A percentile compares a stretch with the other conserved stretches of the same genome.
phyloP scores from a whole-genome alignment of 2,113 vertebrate genomes.

The Datnioides undecimradiatus region DNA sequence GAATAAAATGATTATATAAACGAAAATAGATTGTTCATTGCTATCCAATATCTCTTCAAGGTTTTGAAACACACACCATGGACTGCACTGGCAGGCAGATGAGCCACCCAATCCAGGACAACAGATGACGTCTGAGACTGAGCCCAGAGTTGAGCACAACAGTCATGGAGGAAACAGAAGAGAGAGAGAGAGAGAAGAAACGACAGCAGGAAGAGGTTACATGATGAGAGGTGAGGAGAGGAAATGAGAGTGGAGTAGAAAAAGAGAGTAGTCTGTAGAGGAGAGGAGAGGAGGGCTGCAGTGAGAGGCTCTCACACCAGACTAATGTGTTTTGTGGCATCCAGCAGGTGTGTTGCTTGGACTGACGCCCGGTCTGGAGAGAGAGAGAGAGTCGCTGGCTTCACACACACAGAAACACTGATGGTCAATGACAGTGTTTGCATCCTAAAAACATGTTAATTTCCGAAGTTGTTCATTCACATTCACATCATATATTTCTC shows the following conservation, averaged over 20 bases:
- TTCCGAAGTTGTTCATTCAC: neutral
- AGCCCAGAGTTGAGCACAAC: neutral
- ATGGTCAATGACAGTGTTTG: neutral
- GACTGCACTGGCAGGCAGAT: neutral
- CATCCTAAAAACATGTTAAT: neutral
- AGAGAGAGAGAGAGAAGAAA: neutral
- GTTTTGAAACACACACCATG: neutral
- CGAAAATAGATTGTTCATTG: neutral
- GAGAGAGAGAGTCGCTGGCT: neutral
- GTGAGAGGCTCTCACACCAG: constrained; percentile 39
- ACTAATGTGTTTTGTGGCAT: constrained; percentile 61
- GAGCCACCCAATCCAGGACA: neutral
- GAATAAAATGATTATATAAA: neutral
- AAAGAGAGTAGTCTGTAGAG: constrained; percentile 4
- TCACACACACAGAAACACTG: neutral
- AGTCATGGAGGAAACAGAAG: neutral
- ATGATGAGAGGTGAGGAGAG: constrained; percentile 30
- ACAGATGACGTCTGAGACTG: neutral
- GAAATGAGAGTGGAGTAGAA: constrained; percentile 27
- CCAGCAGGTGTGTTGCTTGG: constrained; percentile 71
- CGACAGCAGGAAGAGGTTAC: constrained; percentile 6
- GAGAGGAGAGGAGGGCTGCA: constrained; percentile 40
- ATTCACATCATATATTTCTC: neutral
- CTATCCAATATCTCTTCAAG: neutral
- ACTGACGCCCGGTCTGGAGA: constrained; percentile 44